Conservation (phyloP, 2,113 vertebrate genomes). For the Gorsachius goisagi region DNA sequence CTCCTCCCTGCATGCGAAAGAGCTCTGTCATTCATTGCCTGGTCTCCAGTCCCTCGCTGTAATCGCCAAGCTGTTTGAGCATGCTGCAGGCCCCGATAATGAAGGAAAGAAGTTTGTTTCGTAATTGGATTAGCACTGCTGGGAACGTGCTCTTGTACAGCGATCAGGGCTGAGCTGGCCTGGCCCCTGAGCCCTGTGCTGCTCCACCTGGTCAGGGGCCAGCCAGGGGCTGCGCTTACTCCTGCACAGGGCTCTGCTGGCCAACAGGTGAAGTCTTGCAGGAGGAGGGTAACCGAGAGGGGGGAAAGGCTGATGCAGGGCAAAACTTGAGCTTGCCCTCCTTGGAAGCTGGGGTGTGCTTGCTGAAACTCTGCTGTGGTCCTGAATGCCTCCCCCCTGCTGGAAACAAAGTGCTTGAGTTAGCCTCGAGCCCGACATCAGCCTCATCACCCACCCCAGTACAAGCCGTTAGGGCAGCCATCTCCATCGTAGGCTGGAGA, state of each 20-base stretch:
- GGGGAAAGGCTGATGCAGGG: not conserved
- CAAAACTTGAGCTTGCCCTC: not conserved
- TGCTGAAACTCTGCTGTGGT: not conserved
- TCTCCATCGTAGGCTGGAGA: not conserved
- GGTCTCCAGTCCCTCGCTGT: not conserved
- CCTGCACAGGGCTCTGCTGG: not conserved
- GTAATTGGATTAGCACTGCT: slow-evolving; percentile 47
- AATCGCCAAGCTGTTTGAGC: not conserved
- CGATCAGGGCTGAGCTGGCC: not conserved
- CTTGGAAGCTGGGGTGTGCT: not conserved
- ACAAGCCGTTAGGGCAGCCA: not conserved
- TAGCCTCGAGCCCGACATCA: not conserved
- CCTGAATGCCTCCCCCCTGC: not conserved
- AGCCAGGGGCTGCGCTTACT: not conserved
- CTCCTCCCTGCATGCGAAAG: not conserved
- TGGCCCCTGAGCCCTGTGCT: fast-evolving
- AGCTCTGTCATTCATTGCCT: not conserved
- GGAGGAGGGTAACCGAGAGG: not conserved
- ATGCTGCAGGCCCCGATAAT: not conserved
- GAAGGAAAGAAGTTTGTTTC: slow-evolving; percentile 11
- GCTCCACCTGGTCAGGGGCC: not conserved
- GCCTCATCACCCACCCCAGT: not conserved
- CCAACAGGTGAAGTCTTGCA: not conserved
- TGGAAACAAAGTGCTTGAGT: not conserved
- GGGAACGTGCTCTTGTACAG: not conserved